Evolutionary conservation across 1,140 invertebrate species (phyloP).

Genomic region (Cydia splendana): DNA sequence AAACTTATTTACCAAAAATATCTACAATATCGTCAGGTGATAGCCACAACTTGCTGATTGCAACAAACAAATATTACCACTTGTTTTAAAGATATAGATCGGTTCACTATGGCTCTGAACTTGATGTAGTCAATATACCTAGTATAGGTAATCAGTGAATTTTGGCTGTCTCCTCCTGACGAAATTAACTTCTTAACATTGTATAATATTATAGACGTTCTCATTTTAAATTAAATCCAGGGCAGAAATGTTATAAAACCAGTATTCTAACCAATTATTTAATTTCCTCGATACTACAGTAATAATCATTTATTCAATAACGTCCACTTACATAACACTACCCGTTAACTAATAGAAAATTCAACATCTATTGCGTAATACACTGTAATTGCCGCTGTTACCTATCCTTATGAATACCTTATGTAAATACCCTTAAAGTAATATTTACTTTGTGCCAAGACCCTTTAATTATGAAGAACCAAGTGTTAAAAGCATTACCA

Average conservation of each 20-base stretch:
- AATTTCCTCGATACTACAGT: neutral
- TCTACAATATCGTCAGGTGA: too few relatives aligned
- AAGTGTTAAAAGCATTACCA: neutral
- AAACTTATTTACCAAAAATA: too few relatives aligned
- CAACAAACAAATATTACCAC: too few relatives aligned
- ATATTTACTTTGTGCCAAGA: neutral
- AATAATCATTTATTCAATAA: neutral
- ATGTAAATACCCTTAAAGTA: neutral
- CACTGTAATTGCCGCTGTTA: neutral
- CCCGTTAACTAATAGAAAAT: conserved; percentile 16
- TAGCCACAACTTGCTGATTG: too few relatives aligned
- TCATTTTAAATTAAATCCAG: neutral
- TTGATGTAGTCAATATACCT: too few relatives aligned
- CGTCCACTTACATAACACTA: neutral
- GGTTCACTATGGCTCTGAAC: too few relatives aligned
- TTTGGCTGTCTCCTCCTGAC: too few relatives aligned
- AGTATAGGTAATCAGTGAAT: too few relatives aligned
- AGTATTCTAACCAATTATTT: conserved; percentile 2
- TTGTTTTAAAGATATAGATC: too few relatives aligned
- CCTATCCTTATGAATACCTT: conserved; percentile 14
- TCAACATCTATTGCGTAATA: neutral
- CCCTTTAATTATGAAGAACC: neutral
- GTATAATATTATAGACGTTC: too few relatives aligned
- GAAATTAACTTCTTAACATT: too few relatives aligned
- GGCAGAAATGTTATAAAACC: neutral